These are phyloP conservation scores for Tenualosa thibaudeaui DNA, from an alignment of 2,797 vertebrate species.

Conservation along the genomic window DNA sequence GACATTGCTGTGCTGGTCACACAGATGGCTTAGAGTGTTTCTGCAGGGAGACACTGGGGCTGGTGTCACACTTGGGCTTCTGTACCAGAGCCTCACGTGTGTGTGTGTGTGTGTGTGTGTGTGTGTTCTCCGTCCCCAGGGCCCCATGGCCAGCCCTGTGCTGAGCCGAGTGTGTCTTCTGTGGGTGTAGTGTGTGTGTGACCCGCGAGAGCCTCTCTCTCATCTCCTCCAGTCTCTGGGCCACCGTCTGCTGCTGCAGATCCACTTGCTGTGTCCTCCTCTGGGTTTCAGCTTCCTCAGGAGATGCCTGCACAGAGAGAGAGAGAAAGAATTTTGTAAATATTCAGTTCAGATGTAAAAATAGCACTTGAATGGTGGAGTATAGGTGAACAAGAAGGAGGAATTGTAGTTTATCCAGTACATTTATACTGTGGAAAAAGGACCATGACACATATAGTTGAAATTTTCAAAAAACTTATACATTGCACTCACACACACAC, in stretches of 20 bases:
- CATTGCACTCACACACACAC: too few species aligned
- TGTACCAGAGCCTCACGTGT: not conserved
- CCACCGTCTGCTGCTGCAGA: slow-evolving; percentile 69
- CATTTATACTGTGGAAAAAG: too few species aligned
- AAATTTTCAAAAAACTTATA: too few species aligned
- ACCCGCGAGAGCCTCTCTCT: slow-evolving; percentile 68
- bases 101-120: not conserved
- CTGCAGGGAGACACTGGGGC: not conserved
- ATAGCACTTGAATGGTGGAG: too few species aligned
- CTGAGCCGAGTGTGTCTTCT: slow-evolving; percentile 27
- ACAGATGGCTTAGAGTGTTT: not conserved
- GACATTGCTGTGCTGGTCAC: not conserved
- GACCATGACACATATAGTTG: too few species aligned
- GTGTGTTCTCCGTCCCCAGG: not conserved
- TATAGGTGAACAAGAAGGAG: too few species aligned
- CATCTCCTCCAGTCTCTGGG: slow-evolving; percentile 72
- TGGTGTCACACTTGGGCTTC: not conserved
- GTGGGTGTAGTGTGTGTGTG: slow-evolving; percentile 4
- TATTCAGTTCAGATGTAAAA: too few species aligned
- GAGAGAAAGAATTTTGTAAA: not conserved
- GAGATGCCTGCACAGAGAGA: not conserved
- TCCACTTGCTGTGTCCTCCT: slow-evolving; percentile 72
- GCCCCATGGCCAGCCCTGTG: slow-evolving; percentile 5
- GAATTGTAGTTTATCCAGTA: too few species aligned
- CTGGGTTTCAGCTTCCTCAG: slow-evolving; percentile 59